Base-by-base conservation (phyloP, 2,797 vertebrate genomes). In the Xenops minutus region DNA sequence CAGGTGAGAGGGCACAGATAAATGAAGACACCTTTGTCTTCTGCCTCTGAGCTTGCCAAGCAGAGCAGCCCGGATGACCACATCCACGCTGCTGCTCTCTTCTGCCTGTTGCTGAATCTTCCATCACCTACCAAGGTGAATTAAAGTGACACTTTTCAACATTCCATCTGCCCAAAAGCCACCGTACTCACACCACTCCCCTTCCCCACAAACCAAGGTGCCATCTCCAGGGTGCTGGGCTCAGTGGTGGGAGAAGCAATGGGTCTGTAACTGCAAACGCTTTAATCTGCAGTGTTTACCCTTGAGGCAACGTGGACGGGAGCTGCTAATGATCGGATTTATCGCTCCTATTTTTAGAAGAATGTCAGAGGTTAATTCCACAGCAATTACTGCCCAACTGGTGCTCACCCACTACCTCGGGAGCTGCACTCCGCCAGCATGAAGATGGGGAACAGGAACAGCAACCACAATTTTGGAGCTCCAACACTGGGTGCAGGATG, bases 351-450 rank as follows among this genome's bases (percentile, higher is more conserved):
- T 97, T 97, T 97, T 98, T 97, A 97, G 96, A 97, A 92, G 92
- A 80, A 95, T 96, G 97, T 97, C 98, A 97, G 95, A 97, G 97
- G 98, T 98, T 98, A 98, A 98, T 97, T 97, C 95, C 68, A 54
- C n/a, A 1, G 88, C 91, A 97, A 97, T 98, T 97, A 97, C 86
- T 94, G 96, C 91, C 96, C 97, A 93, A 67, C 93, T 92, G 95
- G 90, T 85, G 87, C 76, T 92, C 82, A 52, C 92, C 83, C 88
- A 85, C 61, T 67, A 95, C 78, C 86, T 12, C 22, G 30, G 92
- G 86, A 14, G 10, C 43, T 55, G 67, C 58, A 13, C 48, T 49
- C 21, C 5, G 1, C 10, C 51, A 64, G 48, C 41, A 52, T 1
- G 0, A 21, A 62, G 72, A 52, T 6, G 11, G 36, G 43, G 29